These are phyloP conservation scores for Microcebus griseorufus DNA, from an alignment of 2,113 vertebrate species.

Conservation along the genomic window DNA sequence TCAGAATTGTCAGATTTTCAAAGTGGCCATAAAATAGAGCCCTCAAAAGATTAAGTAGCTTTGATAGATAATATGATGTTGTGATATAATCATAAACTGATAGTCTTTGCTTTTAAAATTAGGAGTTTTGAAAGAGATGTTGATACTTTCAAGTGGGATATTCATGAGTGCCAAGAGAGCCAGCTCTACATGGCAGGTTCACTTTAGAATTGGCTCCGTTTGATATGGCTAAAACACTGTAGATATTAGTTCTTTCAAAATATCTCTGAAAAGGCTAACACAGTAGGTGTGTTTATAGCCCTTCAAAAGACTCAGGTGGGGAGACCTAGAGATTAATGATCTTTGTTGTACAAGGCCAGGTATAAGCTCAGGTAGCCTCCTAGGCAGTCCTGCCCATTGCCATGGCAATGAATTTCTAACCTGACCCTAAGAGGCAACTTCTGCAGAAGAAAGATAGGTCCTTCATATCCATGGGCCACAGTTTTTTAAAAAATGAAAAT, in stretches of 20 bases:
- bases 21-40: background rate
- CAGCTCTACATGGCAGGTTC: background rate
- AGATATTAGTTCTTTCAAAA: constrained; percentile 56
- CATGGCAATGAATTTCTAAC: background rate
- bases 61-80: background rate
- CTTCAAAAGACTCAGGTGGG: constrained; percentile 49
- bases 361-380: background rate
- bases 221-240: constrained; percentile 33
- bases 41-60: background rate
- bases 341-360: constrained; percentile 4
- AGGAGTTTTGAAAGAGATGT: constrained; percentile 1
- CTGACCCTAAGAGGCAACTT: background rate
- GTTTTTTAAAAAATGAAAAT: background rate
- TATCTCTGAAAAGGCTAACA: constrained; percentile 50
- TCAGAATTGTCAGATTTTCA: background rate
- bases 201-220: background rate
- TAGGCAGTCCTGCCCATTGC: background rate
- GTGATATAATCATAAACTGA: background rate
- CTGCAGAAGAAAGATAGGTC: constrained; percentile 1
- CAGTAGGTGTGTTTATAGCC: constrained; percentile 42
- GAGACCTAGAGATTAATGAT: constrained; percentile 33
- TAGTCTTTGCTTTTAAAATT: constrained; percentile 41
- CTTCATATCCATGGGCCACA: background rate
- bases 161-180: background rate
- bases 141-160: constrained; percentile 7